Evolutionary conservation across 2,888 invertebrate genomes (phyloP), one percentile per base, ranked within the genome.

Genomic region (Labia minor): DNA sequence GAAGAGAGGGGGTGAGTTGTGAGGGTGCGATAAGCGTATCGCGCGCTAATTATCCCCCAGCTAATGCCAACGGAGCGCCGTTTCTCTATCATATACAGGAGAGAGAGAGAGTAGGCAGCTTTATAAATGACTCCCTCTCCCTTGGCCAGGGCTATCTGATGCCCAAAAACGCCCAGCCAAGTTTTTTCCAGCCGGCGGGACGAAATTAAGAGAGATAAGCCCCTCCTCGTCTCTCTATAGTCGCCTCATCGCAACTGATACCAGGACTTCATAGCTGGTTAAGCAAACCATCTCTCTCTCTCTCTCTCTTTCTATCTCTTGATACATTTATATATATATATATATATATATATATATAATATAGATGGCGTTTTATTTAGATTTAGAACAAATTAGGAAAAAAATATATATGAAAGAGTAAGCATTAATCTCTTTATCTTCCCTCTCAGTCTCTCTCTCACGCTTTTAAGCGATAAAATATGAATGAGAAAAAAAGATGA

Each of bases 121-220:
- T 49, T 49, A 49, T 49, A 49, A 49, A 49, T 49, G 49, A 49
- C 16, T 4, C 49, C n/a, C 49, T 14, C 49, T n/a, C 49, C 49
- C 49, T 14, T n/a, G 14, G 14, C 16, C 3, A 11, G 49, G 49
- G 16, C 49, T 49, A 49, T 49, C 49, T 49, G 49, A 49, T 49
- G 49, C 49, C 49, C 49, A 49, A 49, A 49, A 49, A 49, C 49
- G 49, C 49, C 49, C 49, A 49, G 49, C 49, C 14, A 49, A 49
- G 49, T 49, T 49, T 49, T 49, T 49, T 49, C 16, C 16, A 11
- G 49, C 49, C 49, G 49, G 14, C 49, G n/a, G n/a, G 49, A 16
- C 49, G n/a, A 49, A 49, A 49, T 49, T 49, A 49, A 49, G 49
- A 10, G 49, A 49, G 49, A 49, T 49, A 49, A 49, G 49, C 49